Evolutionary conservation across 53 echinoderm and acorn worm genomes (phyloP).

Genomic region (Paracentrotus lividus): DNA sequence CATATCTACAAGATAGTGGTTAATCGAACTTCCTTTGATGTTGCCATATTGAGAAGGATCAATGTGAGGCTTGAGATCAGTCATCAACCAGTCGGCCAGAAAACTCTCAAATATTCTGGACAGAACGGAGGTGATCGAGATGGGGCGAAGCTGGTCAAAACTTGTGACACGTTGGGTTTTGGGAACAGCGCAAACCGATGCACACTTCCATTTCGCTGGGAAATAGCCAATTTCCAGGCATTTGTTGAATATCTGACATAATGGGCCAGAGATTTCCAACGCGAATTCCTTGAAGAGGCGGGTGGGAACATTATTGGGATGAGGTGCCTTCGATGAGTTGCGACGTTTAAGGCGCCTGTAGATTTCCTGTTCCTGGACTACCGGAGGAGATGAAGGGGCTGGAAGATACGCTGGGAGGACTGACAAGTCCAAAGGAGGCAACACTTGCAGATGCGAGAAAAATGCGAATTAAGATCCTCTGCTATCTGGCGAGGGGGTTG

Average conservation of each 20-base stretch:
- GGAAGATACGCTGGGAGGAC: slow-evolving; percentile 60
- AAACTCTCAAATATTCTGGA: slow-evolving; percentile 68
- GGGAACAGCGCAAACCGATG: not conserved
- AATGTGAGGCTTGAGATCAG: slow-evolving; percentile 44
- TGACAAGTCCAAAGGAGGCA: slow-evolving; percentile 12
- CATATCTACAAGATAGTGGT: slow-evolving; percentile 40
- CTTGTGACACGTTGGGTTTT: not conserved
- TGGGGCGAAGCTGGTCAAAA: slow-evolving; percentile 51
- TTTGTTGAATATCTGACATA: slow-evolving; percentile 51
- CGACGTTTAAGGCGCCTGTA: slow-evolving; percentile 7
- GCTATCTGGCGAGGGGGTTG: not conserved
- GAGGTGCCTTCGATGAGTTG: slow-evolving; percentile 51
- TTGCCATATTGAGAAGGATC: slow-evolving; percentile 62
- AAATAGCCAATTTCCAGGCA: not conserved
- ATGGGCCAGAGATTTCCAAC: slow-evolving; percentile 53
- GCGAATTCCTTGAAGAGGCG: slow-evolving; percentile 66
- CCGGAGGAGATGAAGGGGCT: slow-evolving; percentile 36
- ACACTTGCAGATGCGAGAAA: not conserved
- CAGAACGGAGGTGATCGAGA: slow-evolving; percentile 67
- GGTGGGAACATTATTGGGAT: slow-evolving; percentile 62
- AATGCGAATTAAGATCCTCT: slow-evolving; percentile 36
- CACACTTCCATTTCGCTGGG: not conserved
- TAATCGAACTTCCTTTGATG: slow-evolving; percentile 28
- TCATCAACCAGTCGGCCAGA: slow-evolving; percentile 64
- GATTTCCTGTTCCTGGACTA: slow-evolving; percentile 50